A percentile compares a stretch with the other conserved stretches of the same genome.
Evolutionary conservation across 2,888 invertebrate genomes (phyloP).

Genomic region (Scotopteryx bipunctaria): DNA sequence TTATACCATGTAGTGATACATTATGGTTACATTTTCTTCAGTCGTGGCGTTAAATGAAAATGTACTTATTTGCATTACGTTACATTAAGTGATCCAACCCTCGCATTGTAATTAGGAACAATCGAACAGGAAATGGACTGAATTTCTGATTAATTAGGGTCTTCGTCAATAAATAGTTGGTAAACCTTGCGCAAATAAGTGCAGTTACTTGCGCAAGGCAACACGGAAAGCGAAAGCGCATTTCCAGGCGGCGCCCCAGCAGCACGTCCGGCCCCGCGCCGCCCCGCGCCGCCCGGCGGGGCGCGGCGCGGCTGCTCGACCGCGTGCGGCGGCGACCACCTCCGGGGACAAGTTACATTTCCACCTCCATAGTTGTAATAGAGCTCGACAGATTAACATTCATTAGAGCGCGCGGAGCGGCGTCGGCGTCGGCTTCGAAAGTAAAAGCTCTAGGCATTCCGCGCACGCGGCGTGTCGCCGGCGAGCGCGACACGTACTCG

Average conservation of each 20-base stretch:
- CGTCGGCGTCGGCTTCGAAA: slow-evolving; percentile 27
- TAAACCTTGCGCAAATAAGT: too few species aligned
- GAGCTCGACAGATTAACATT: slow-evolving; percentile 19
- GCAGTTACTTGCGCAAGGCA: slow-evolving; percentile 1
- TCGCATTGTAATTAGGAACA: too few species aligned
- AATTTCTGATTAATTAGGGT: too few species aligned
- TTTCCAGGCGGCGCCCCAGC: not conserved
- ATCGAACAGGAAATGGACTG: too few species aligned
- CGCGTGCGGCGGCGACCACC: not conserved
- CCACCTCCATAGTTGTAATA: slow-evolving; percentile 22
- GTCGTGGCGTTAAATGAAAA: too few species aligned
- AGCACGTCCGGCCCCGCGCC: slow-evolving; percentile 10
- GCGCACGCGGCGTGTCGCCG: slow-evolving; percentile 26
- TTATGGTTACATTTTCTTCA: too few species aligned
- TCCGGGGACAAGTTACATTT: slow-evolving; percentile 15
- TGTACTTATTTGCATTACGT: too few species aligned
- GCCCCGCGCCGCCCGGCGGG: not conserved
- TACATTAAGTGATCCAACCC: too few species aligned
- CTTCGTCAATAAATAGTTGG: too few species aligned
- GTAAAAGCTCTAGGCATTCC: slow-evolving; percentile 40
- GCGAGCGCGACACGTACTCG: slow-evolving; percentile 1
- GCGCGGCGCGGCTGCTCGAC: not conserved
- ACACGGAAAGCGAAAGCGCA: slow-evolving; percentile 18
- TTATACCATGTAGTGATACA: too few species aligned
- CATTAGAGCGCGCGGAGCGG: slow-evolving; percentile 9